Conservation (phyloP, 2,797 vertebrate species). For the Notolabrus celidotus region DNA sequence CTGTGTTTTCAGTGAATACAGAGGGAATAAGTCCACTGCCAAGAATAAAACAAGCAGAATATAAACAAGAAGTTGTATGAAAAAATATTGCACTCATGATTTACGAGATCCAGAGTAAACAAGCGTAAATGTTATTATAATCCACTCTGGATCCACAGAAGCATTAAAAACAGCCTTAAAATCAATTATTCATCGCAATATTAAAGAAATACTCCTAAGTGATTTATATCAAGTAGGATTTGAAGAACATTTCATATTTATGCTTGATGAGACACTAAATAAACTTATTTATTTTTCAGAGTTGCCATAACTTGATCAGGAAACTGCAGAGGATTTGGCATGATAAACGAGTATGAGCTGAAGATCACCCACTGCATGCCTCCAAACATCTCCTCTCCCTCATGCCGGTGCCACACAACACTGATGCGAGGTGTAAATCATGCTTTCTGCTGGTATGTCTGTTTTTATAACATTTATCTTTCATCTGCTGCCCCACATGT, state of each 20-base stretch:
- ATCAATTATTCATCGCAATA: constrained; percentile 64
- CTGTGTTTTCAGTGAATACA: constrained; percentile 27
- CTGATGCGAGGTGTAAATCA: constrained; percentile 29
- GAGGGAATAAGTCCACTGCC: background rate
- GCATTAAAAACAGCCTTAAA: constrained; percentile 13
- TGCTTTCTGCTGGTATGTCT: constrained; percentile 33
- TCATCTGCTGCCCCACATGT: constrained; percentile 54
- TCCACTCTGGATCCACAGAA: constrained; percentile 25
- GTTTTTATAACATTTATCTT: constrained; percentile 69
- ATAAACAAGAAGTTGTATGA: constrained; percentile 8
- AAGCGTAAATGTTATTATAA: constrained; percentile 36
- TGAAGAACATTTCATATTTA: constrained; percentile 27
- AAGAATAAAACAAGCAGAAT: constrained; percentile 6
- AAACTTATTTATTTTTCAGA: constrained; percentile 28
- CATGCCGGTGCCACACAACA: constrained; percentile 19
- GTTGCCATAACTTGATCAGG: constrained; percentile 16
- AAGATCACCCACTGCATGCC: background rate
- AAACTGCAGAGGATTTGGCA: constrained; percentile 4
- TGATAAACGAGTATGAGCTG: constrained; percentile 16
- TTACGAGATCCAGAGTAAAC: constrained; percentile 24
- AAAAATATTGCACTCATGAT: constrained; percentile 26
- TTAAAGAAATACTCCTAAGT: too few species aligned
- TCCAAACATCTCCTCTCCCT: background rate
- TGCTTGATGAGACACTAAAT: constrained; percentile 21
- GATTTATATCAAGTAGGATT: constrained; percentile 43